A percentile compares a stretch with the other conserved stretches of the same genome.
phyloP scores from a whole-genome alignment of 2,797 vertebrate genomes.

The Natrix natrix region DNA sequence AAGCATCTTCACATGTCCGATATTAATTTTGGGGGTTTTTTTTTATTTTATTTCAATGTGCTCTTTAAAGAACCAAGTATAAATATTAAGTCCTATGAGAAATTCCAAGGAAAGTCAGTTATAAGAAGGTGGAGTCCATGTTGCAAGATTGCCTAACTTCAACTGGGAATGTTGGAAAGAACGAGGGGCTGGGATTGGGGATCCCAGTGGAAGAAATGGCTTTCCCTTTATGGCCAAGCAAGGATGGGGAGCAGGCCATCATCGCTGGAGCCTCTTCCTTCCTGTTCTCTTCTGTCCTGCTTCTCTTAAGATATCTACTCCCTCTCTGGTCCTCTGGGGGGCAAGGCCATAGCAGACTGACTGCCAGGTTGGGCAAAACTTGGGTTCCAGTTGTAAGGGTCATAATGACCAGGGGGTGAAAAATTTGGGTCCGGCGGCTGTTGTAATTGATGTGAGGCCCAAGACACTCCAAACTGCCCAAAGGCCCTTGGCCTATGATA shows the following conservation, averaged over 20 bases:
- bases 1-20: not conserved
- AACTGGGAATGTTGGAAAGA: not conserved
- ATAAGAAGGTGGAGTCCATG: no score
- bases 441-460: not conserved
- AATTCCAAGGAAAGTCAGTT: not conserved
- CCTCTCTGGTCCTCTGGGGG: not conserved
- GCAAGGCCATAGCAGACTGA: not conserved
- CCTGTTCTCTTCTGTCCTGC: no score
- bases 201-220: not conserved
- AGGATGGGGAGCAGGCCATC: accelerated
- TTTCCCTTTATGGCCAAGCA: not conserved
- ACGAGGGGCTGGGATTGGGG: not conserved
- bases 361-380: not conserved
- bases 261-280: not conserved
- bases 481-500: not conserved
- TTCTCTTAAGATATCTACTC: not conserved
- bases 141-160: not conserved
- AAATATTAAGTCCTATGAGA: not conserved
- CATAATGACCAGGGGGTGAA: no score
- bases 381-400: not conserved
- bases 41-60: not conserved
- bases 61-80: not conserved
- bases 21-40: not conserved
- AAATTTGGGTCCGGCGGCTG: not conserved
- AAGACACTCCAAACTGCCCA: not conserved